Conservation (phyloP, 2,888 invertebrate species). For the Phortica magna region DNA sequence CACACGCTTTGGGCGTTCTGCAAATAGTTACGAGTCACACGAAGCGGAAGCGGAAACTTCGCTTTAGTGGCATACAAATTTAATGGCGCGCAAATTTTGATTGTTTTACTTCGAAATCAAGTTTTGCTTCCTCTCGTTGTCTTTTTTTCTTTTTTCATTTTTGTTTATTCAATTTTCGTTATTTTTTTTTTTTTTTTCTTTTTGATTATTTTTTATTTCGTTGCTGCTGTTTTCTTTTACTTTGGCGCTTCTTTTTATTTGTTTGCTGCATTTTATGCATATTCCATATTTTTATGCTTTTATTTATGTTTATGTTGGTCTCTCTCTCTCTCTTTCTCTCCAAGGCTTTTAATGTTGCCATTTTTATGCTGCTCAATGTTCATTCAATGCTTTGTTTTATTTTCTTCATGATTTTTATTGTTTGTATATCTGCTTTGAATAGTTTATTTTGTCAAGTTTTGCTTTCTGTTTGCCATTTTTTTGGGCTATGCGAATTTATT, state of each 20-base stretch:
- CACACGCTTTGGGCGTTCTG: background rate
- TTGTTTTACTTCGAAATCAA: slow-evolving; percentile 56
- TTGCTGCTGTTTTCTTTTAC: slow-evolving; percentile 51
- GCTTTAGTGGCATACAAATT: slow-evolving; percentile 60
- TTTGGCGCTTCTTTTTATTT: slow-evolving; percentile 48
- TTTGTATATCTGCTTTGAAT: slow-evolving; percentile 10
- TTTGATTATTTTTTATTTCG: slow-evolving; percentile 33
- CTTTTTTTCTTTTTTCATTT: slow-evolving; percentile 27
- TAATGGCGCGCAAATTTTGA: slow-evolving; percentile 69
- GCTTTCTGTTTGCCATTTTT: background rate
- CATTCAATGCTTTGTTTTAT: background rate
- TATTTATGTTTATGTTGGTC: slow-evolving; percentile 3
- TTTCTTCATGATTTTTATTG: slow-evolving; percentile 4
- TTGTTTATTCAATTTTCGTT: background rate
- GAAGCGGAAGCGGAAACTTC: slow-evolving; percentile 46
- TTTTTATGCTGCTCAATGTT: background rate
- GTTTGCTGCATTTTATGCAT: slow-evolving; percentile 55
- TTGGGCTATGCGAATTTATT: too few relatives aligned
- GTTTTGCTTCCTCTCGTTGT: slow-evolving; percentile 37
- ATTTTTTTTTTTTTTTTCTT: slow-evolving; percentile 25
- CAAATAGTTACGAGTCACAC: slow-evolving; percentile 4
- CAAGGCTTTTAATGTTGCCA: background rate
- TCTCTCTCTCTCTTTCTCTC: background rate
- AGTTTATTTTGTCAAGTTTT: slow-evolving; percentile 12
- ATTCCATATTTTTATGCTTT: slow-evolving; percentile 48